phyloP scores from a whole-genome alignment of 2,797 vertebrate genomes.

The Eleutherodactylus coqui region DNA sequence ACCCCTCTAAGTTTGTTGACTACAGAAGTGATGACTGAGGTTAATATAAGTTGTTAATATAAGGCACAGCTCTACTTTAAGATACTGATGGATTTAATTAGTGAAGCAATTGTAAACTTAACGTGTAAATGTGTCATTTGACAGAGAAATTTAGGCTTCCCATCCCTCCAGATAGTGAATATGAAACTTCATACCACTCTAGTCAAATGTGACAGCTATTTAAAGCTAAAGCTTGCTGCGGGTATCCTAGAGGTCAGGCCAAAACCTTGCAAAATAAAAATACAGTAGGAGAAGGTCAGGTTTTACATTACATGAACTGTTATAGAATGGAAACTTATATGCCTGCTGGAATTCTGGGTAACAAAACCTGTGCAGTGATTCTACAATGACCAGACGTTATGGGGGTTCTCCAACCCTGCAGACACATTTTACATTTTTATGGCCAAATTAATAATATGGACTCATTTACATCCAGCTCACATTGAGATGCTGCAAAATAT shows the following conservation, averaged over 20 bases:
- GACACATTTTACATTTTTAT: too few relatives aligned
- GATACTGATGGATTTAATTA: neutral
- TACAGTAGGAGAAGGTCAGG: slow-evolving; percentile 77
- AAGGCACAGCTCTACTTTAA: neutral
- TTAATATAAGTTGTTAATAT: neutral
- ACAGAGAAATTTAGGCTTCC: neutral
- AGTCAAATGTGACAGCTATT: slow-evolving; percentile 45
- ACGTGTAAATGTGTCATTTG: neutral
- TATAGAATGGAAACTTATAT: slow-evolving; percentile 64
- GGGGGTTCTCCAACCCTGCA: too few relatives aligned
- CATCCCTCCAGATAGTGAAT: neutral
- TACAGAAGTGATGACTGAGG: too few relatives aligned
- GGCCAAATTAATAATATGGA: neutral
- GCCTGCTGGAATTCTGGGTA: slow-evolving; percentile 11
- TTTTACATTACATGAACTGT: slow-evolving; percentile 71
- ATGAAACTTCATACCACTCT: neutral
- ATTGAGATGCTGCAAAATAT: neutral
- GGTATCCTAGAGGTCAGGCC: slow-evolving; percentile 67
- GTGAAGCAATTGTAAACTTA: neutral
- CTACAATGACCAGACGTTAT: neutral
- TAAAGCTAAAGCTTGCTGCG: slow-evolving; percentile 49
- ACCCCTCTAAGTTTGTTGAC: too few relatives aligned
- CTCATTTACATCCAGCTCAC: neutral
- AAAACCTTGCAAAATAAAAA: slow-evolving; percentile 73
- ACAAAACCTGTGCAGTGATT: neutral